A percentile compares a stretch with the other conserved stretches of the same genome.
These are phyloP conservation scores for Catostylus mosaicus DNA, from an alignment of 30 jellyfish, hydroid and myxozoan genomes.

Conservation along the genomic window DNA sequence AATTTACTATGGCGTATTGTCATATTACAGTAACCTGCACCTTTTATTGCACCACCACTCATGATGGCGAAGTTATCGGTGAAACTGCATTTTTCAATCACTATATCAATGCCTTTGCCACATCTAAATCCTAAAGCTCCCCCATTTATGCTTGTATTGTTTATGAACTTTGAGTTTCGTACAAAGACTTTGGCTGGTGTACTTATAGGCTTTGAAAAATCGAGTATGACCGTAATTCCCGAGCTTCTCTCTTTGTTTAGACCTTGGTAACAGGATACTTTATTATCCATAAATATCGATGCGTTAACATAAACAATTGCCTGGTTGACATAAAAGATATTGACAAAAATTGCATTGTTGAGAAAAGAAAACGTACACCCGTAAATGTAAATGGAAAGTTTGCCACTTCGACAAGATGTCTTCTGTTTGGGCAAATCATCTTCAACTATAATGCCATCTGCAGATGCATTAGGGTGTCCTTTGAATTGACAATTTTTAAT, in stretches of 20 bases:
- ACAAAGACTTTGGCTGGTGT: not conserved
- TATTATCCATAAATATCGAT: not conserved
- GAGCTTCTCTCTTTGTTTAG: not conserved
- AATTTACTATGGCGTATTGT: not conserved
- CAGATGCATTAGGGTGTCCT: not conserved
- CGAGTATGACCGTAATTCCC: not conserved
- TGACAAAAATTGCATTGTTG: not conserved
- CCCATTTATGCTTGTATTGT: constrained; percentile 13
- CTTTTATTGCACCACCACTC: constrained; percentile 19
- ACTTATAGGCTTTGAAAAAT: not conserved
- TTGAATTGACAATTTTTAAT: not conserved
- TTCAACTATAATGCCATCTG: not conserved
- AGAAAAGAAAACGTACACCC: not conserved
- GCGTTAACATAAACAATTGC: not conserved
- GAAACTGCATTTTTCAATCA: not conserved
- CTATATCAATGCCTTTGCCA: not conserved
- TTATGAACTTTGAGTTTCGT: not conserved
- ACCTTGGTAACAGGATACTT: not conserved
- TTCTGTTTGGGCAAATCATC: not conserved
- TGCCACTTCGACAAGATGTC: too few relatives aligned
- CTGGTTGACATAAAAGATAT: not conserved
- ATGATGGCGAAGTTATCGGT: not conserved
- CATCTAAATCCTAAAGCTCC: not conserved
- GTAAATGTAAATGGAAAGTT: not conserved
- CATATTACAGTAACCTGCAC: not conserved